These are phyloP conservation scores for Oncorhynchus nerka DNA, from an alignment of 2,113 vertebrate species.

Conservation along the genomic window DNA sequence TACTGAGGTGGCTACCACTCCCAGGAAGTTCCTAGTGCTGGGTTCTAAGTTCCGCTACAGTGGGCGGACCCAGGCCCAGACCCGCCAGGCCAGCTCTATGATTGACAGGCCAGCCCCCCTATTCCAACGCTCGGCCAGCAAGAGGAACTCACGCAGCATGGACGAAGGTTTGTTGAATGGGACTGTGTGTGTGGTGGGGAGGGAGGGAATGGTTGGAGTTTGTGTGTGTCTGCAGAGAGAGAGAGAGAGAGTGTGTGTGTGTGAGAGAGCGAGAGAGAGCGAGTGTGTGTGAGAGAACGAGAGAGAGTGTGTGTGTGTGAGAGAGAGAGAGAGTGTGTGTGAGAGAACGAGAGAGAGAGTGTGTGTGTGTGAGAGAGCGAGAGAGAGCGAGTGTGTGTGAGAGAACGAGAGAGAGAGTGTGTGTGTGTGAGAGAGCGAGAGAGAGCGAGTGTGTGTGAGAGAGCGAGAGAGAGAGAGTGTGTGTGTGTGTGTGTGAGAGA, in stretches of 20 bases:
- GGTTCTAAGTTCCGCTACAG: conserved; percentile 98
- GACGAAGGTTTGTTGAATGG: conserved; percentile 80
- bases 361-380: too few species aligned
- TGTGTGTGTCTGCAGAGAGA: background rate
- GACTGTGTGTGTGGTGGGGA: background rate
- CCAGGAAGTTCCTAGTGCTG: conserved; percentile 88
- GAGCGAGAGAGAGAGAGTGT: too few species aligned
- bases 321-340: too few species aligned
- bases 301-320: too few species aligned
- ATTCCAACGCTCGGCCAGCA: conserved; percentile 93
- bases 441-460: too few species aligned
- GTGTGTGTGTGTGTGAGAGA: too few species aligned
- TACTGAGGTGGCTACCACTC: conserved; percentile 89
- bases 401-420: too few species aligned
- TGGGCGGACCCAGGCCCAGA: conserved; percentile 94
- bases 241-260: background rate
- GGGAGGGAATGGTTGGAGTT: background rate
- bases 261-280: too few species aligned
- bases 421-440: background rate
- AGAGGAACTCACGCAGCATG: conserved; percentile 89
- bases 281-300: too few species aligned
- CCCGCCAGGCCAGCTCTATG: conserved; percentile 90
- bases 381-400: too few species aligned
- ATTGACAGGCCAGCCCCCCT: conserved; percentile 92
- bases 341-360: too few species aligned